Conservation (phyloP, 1,140 invertebrate species). For the Stegodyphus dumicola region DNA sequence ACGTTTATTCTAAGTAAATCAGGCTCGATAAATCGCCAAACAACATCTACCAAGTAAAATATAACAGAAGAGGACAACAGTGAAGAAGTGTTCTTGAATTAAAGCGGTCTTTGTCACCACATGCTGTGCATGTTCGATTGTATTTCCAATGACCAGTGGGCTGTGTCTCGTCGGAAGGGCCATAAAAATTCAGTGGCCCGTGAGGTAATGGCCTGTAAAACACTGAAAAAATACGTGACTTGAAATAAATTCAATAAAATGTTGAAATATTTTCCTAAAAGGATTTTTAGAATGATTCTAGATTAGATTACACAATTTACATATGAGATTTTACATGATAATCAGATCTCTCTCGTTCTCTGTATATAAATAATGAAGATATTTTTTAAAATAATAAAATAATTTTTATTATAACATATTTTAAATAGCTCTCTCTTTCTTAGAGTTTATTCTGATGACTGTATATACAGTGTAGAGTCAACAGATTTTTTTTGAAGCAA, state of each 20-base stretch:
- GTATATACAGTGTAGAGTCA: too few species aligned
- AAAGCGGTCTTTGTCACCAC: neutral
- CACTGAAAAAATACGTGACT: neutral
- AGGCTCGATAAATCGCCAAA: neutral
- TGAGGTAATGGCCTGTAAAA: constrained; percentile 7
- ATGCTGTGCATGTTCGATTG: neutral
- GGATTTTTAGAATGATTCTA: too few species aligned
- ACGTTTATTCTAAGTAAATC: neutral
- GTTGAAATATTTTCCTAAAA: too few species aligned
- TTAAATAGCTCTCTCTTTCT: too few species aligned
- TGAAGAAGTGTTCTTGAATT: neutral
- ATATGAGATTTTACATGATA: too few species aligned
- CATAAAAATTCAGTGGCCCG: neutral
- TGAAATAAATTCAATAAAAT: neutral
- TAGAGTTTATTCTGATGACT: too few species aligned
- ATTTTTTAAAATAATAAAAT: too few species aligned
- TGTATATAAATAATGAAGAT: too few species aligned
- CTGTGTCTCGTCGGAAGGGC: neutral
- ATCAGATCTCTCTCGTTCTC: too few species aligned
- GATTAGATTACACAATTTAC: too few species aligned
- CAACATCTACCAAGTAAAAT: neutral
- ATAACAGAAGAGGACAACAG: neutral
- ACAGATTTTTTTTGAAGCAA: too few species aligned
- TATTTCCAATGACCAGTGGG: neutral
- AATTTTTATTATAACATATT: too few species aligned